Percentiles rank a stretch among this genome's conserved stretches.
Conservation (phyloP, 2,888 invertebrate genomes). For the Conchocele bisecta region DNA sequence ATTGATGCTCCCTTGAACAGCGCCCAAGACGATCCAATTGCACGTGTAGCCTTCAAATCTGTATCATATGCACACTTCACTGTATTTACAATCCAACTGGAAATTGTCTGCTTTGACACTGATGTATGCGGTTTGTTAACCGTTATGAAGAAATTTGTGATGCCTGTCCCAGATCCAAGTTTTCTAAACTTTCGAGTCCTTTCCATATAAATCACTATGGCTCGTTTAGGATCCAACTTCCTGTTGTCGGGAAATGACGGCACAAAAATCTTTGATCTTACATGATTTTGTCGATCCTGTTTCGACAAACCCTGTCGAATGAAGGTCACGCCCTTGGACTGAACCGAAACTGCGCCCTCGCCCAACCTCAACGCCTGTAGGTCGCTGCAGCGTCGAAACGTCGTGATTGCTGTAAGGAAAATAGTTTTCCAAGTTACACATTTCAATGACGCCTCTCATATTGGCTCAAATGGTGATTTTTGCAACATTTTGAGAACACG, state of each 20-base stretch:
- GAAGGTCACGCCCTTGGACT: constrained; percentile 11
- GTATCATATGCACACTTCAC: constrained; percentile 29
- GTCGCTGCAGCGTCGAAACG: constrained; percentile 18
- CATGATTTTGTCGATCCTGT: constrained; percentile 27
- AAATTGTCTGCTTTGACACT: constrained; percentile 43
- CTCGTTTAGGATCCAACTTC: constrained; percentile 22
- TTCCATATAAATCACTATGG: background rate
- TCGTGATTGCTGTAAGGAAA: constrained; percentile 28
- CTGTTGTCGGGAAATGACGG: constrained; percentile 27
- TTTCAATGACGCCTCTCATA: constrained; percentile 17
- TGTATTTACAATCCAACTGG: constrained; percentile 39
- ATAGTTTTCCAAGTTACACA: constrained; percentile 11
- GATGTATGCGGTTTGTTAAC: constrained; percentile 40
- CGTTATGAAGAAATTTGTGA: no score
- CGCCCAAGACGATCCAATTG: constrained; percentile 37
- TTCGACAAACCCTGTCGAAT: constrained; percentile 19
- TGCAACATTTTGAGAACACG: constrained; percentile 17
- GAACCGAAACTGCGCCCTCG: background rate
- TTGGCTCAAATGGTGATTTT: constrained; percentile 31
- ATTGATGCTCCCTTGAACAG: constrained; percentile 37
- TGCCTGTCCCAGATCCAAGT: no score
- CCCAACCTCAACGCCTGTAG: constrained; percentile 23
- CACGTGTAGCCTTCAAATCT: constrained; percentile 15
- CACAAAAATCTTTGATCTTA: constrained; percentile 11
- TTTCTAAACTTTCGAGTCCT: background rate